Evolutionary conservation across 2,888 invertebrate genomes (phyloP).

Genomic region (Galerucella calmariensis): DNA sequence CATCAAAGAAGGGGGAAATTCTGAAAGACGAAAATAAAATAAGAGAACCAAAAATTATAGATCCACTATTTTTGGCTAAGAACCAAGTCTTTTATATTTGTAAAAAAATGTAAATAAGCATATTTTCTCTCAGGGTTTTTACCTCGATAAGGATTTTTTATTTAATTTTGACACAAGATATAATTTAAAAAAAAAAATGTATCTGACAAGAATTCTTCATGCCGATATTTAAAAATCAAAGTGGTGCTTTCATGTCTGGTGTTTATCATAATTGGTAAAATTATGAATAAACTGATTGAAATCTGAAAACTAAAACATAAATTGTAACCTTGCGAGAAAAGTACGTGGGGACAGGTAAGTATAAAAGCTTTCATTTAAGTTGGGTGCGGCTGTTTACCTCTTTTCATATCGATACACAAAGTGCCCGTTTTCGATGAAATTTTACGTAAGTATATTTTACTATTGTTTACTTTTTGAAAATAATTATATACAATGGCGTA

Average conservation of each 20-base stretch:
- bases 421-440: constrained; percentile 51
- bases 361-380: constrained; percentile 54
- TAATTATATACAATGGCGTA: constrained; percentile 12
- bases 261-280: neutral
- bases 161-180: too few species aligned
- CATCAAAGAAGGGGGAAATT: too few species aligned
- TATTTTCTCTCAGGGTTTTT: too few species aligned
- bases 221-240: neutral
- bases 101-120: too few species aligned
- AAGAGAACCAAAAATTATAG: too few species aligned
- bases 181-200: too few species aligned
- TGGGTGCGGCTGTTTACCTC: constrained; percentile 58
- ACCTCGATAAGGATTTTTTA: too few species aligned
- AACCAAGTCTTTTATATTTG: too few species aligned
- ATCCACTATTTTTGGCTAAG: too few species aligned
- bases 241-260: neutral
- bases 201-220: too few species aligned
- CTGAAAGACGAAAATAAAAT: too few species aligned
- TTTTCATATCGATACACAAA: constrained; percentile 48
- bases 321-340: constrained; percentile 52
- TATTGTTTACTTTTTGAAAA: constrained; percentile 33
- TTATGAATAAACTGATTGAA: constrained; percentile 7
- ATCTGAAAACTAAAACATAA: constrained; percentile 22
- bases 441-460: constrained; percentile 54
- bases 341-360: constrained; percentile 56